These are phyloP conservation scores for Heptranchias perlo DNA, from an alignment of 2,113 vertebrate species.

Conservation along the genomic window DNA sequence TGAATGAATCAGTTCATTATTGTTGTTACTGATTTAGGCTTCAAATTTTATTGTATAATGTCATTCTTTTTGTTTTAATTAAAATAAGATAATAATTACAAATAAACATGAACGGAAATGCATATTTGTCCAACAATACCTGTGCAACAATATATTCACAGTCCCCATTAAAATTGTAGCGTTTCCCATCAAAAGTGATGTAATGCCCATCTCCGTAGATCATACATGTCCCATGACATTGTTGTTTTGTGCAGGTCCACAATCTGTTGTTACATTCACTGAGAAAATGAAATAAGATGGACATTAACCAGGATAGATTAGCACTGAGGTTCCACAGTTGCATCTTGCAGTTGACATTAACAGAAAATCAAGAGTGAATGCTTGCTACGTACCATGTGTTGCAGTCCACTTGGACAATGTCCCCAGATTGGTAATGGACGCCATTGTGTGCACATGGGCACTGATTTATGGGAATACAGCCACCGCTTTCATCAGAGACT, in stretches of 20 bases:
- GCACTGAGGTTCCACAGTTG: too few relatives aligned
- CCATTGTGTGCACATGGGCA: constrained; percentile 88
- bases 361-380: neutral
- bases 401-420: constrained; percentile 73
- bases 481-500: constrained; percentile 65
- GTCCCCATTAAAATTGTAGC: constrained; percentile 77
- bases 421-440: constrained; percentile 62
- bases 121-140: constrained; percentile 54
- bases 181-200: constrained; percentile 81
- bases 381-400: constrained; percentile 77
- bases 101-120: neutral
- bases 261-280: constrained; percentile 70
- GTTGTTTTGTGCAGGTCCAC: constrained; percentile 71
- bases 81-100: neutral
- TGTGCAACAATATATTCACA: constrained; percentile 87
- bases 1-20: neutral
- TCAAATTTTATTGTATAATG: neutral
- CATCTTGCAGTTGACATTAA: neutral
- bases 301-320: neutral
- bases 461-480: constrained; percentile 60
- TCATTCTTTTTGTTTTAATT: neutral
- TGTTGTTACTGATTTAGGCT: neutral
- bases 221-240: constrained; percentile 72
- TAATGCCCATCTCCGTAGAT: constrained; percentile 89
- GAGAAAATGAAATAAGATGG: constrained; percentile 34